These are phyloP conservation scores for Sesia bembeciformis DNA, from an alignment of 2,888 invertebrate species.

Conservation along the genomic window DNA sequence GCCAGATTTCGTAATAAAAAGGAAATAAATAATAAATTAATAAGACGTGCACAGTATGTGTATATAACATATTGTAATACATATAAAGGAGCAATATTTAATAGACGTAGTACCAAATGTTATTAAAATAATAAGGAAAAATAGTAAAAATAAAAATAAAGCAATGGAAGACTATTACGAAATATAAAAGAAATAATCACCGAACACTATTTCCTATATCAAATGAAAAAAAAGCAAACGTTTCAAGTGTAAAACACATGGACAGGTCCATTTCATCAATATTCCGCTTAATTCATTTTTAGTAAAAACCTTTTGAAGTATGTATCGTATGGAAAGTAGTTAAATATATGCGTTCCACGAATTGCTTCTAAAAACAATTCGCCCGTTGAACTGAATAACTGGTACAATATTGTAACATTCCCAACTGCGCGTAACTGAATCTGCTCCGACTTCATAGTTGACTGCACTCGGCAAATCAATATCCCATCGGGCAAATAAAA, in stretches of 20 bases:
- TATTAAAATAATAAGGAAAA: too few species aligned
- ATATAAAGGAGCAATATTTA: too few species aligned
- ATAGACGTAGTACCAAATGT: too few species aligned
- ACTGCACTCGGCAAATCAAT: conserved; percentile 41
- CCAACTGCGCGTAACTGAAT: conserved; percentile 39
- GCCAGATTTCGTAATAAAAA: too few species aligned
- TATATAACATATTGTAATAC: too few species aligned
- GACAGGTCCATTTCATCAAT: neutral
- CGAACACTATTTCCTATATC: too few species aligned
- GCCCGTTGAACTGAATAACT: conserved; percentile 36
- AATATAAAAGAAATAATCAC: too few species aligned
- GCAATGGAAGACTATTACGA: too few species aligned
- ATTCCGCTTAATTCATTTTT: neutral
- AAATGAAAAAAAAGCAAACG: too few species aligned
- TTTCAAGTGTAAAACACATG: neutral
- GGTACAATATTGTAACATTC: conserved; percentile 37
- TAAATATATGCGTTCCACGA: conserved; percentile 22
- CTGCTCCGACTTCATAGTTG: conserved; percentile 48
- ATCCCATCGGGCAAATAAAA: conserved; percentile 29
- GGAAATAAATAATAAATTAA: too few species aligned
- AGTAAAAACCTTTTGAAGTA: neutral
- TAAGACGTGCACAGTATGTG: too few species aligned
- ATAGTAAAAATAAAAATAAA: too few species aligned
- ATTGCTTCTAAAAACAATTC: conserved; percentile 54
- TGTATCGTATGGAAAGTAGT: neutral